phyloP scores from a whole-genome alignment of 2,888 invertebrate species.

The Acanthosepion pharaonis region DNA sequence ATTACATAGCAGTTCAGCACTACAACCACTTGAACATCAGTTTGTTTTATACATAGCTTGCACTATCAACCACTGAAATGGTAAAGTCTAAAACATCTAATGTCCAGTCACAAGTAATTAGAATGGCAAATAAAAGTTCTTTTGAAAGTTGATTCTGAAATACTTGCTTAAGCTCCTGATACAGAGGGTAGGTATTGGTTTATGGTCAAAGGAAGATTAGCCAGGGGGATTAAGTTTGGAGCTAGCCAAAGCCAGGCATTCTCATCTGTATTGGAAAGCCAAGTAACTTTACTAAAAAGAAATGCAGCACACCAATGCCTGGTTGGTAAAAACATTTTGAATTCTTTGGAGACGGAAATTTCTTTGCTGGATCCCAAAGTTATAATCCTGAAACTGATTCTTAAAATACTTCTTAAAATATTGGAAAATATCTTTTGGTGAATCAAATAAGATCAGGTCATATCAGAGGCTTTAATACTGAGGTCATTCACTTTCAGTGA shows the following conservation, averaged over 20 bases:
- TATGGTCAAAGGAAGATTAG: constrained; percentile 33
- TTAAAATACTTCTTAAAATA: constrained; percentile 1
- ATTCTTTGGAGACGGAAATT: not conserved
- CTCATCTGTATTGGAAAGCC: not conserved
- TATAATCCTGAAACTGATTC: not conserved
- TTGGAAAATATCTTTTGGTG: not conserved
- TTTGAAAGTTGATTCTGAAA: not conserved
- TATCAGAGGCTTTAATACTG: not conserved
- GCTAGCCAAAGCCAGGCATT: not conserved
- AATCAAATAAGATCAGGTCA: not conserved
- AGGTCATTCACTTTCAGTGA: not conserved
- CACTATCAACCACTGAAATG: not conserved
- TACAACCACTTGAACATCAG: too few species aligned
- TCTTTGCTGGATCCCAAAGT: not conserved
- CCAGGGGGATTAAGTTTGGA: not conserved
- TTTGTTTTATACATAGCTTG: not conserved
- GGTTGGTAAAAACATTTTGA: constrained; percentile 2
- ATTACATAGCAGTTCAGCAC: too few species aligned
- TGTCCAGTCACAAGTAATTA: constrained; percentile 4
- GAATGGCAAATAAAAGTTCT: not conserved
- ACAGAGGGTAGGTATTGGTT: constrained; percentile 25
- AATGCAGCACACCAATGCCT: not conserved
- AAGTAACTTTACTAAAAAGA: not conserved
- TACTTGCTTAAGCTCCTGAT: not conserved
- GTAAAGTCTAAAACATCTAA: not conserved